These are phyloP conservation scores for Equus quagga DNA, from an alignment of 2,113 vertebrate genomes.

Conservation along the genomic window DNA sequence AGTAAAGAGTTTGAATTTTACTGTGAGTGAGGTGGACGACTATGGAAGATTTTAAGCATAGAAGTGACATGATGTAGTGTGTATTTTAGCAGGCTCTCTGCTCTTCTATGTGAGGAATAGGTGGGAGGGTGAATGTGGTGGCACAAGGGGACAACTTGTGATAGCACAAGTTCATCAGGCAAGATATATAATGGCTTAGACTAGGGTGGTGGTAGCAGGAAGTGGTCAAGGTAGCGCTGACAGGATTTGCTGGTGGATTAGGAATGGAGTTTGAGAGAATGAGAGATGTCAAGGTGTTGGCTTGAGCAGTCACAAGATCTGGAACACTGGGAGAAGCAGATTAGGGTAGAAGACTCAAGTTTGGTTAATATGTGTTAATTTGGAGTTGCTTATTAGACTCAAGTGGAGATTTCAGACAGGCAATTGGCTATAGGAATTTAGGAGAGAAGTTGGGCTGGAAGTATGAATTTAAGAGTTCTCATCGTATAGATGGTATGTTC, in stretches of 20 bases:
- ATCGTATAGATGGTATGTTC: background rate
- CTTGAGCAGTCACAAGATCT: background rate
- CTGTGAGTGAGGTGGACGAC: background rate
- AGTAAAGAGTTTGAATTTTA: background rate
- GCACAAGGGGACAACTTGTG: background rate
- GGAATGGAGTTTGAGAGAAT: background rate
- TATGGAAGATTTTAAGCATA: background rate
- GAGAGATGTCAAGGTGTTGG: background rate
- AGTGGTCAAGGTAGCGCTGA: background rate
- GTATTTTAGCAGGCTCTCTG: background rate
- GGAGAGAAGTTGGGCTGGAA: background rate
- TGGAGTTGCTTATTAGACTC: background rate
- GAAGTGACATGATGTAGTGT: background rate
- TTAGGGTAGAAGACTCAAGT: background rate
- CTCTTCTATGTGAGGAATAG: background rate
- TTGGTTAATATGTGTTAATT: background rate
- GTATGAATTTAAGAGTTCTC: background rate
- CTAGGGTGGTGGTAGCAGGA: background rate
- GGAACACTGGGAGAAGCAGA: background rate
- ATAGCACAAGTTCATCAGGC: background rate
- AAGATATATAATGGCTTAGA: background rate
- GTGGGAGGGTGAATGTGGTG: background rate
- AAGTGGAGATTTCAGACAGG: background rate
- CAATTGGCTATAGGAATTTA: background rate
- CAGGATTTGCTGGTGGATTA: background rate